These are phyloP conservation scores for Kryphioiulus occultus DNA, from an alignment of 2,888 invertebrate genomes.

Conservation along the genomic window DNA sequence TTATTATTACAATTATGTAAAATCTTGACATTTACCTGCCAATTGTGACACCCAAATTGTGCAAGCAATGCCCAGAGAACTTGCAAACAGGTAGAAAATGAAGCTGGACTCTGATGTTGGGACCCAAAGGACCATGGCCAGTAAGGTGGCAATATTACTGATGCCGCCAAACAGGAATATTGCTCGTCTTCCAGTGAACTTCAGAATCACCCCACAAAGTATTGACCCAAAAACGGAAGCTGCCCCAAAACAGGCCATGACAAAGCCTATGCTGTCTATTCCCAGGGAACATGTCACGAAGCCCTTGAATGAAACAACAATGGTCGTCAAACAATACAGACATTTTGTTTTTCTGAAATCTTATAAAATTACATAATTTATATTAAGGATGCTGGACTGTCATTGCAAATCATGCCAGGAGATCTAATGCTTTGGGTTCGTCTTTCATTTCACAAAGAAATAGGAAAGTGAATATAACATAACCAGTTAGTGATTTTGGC, in stretches of 20 bases:
- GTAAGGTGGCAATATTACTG: slow-evolving; percentile 27
- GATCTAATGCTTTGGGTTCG: no score
- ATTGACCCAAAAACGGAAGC: not conserved
- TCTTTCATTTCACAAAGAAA: no score
- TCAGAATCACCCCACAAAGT: not conserved
- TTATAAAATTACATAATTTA: no score
- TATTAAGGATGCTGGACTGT: no score
- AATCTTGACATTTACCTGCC: not conserved
- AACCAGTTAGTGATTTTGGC: no score
- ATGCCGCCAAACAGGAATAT: slow-evolving; percentile 17
- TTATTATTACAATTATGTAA: no score
- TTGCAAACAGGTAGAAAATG: slow-evolving; percentile 27
- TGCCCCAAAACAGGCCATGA: slow-evolving; percentile 37
- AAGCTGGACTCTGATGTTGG: not conserved
- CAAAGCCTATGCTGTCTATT: slow-evolving; percentile 34
- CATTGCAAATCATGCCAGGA: no score
- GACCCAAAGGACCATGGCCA: not conserved
- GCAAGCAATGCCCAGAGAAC: not conserved
- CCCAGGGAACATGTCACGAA: slow-evolving; percentile 40
- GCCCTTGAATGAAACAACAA: no score
- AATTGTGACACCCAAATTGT: slow-evolving; percentile 26
- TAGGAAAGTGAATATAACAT: no score
- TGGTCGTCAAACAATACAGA: no score
- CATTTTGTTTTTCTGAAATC: no score
- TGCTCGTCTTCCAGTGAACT: slow-evolving; percentile 27